Base-by-base conservation (phyloP, 1,140 invertebrate species). In the Drosophila virilis region DNA sequence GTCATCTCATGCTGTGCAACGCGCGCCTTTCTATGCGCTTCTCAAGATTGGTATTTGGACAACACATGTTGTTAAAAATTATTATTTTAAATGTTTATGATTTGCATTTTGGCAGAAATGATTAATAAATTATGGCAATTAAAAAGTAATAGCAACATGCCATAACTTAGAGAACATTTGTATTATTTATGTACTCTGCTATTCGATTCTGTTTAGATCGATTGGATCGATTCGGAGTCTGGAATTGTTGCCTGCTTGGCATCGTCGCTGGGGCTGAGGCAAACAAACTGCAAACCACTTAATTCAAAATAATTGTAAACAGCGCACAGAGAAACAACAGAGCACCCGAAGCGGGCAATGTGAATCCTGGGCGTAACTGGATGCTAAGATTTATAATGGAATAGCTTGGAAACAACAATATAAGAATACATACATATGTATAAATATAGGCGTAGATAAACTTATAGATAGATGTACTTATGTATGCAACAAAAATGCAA, bases 231-330 rank as follows among this genome's bases (percentile, higher is more conserved):
- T 57, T 65, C 15, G 10, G 48, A 40, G 3, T 59, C n/a, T 22
- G 58, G 33, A 37, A 32, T 13, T 28, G 12, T 12, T 60, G 12
- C 48, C 52, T 67, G 43, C 15, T 33, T 37, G 17, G 10, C 32
- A 42, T 35, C 42, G 35, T 28, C 8, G 17, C n/a, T 33, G n/a
- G 33, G 43, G 33, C 10, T 32, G 48, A 28, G 8, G 50, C 45
- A 66, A 65, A 66, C 61, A 74, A 69, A 68, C 42, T 42, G 48
- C 67, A 55, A 70, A 60, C 61, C 73, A 79, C 60, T 84, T 85
- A 80, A 88, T 69, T 79, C 76, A 79, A 89, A 88, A 83, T 68
- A 86, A 88, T 88, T 88, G 65, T 86, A 88, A 86, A 86, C 83
- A 86, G 58, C 42, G 51, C 66, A 37, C 8, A 40, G 75, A 83